Base-by-base conservation (phyloP, 2,113 vertebrate genomes). In the Macrotus californicus region DNA sequence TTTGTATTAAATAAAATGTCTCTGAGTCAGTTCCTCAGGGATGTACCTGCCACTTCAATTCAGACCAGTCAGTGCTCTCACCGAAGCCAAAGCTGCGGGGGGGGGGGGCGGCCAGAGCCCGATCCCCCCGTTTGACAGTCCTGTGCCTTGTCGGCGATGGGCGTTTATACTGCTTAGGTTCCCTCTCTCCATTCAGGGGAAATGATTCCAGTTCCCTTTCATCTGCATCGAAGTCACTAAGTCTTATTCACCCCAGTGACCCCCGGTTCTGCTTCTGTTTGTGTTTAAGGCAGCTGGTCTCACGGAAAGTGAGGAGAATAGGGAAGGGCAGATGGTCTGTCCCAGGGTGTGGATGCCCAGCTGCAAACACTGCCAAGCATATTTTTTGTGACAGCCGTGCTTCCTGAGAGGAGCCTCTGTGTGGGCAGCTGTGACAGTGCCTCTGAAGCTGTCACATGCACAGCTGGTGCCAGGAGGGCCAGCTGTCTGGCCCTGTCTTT, bases 351-450 rank as follows among this genome's bases (percentile, higher is more conserved):
- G 31, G 64, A 73, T 87, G 81, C 88, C 75, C 70, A 46, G 34
- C 46, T 87, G 80, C 56, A 80, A 66, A 92, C 77, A 79, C 52
- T 2, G 2, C n/a, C 81, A 41, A 61, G 59, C 36, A 6, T 61
- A 19, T 80, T 72, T 82, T 91, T 83, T 95, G 46, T 56, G 95
- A 66, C 66, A 75, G 69, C 56, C 76, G 87, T 81, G 72, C 70
- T 96, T 91, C 43, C 54, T 72, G 76, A 72, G 19, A 70, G 89
- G 54, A 89, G 66, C 34, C 31, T 94, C 15, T 0, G 36, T 46
- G 31, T 56, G 89, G 93, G 93, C 88, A 92, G 91, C 86, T 94
- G n/a, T 66, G 52, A 36, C 34, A 29, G 76, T 66, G 52, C 72
- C 76, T 66, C 56, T 41, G 89, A 59, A 70, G 50, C 70, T 91